These are phyloP conservation scores for Trissolcus japonicus DNA, from an alignment of 2,888 invertebrate genomes.

Conservation along the genomic window DNA sequence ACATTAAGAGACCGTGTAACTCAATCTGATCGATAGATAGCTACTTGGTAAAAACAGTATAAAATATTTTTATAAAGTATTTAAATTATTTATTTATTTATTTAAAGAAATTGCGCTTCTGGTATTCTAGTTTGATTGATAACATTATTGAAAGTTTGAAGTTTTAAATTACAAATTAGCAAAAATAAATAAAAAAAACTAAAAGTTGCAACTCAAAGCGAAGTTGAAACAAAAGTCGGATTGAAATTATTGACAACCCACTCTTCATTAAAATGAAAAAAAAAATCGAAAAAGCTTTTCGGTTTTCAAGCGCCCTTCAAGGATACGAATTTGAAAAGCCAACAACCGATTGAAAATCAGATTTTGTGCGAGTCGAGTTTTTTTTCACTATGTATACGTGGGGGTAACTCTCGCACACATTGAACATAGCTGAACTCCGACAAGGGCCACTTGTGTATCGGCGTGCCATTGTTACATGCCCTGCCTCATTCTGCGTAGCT, in stretches of 20 bases:
- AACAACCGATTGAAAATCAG: constrained; percentile 35
- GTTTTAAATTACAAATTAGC: too few species aligned
- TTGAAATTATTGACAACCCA: neutral
- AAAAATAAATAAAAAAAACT: too few species aligned
- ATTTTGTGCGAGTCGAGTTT: constrained; percentile 33
- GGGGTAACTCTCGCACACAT: constrained; percentile 40
- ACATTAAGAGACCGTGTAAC: constrained; percentile 26
- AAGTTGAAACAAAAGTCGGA: too few species aligned
- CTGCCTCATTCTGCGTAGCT: constrained; percentile 58
- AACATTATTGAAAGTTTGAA: too few species aligned
- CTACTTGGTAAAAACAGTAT: too few species aligned
- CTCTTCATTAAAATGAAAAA: neutral
- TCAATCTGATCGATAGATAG: constrained; percentile 24
- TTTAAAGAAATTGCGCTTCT: too few species aligned
- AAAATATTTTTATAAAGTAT: too few species aligned
- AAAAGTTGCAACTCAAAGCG: too few species aligned
- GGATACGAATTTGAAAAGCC: constrained; percentile 27
- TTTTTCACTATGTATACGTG: constrained; percentile 31
- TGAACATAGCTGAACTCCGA: constrained; percentile 40
- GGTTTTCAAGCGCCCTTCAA: constrained; percentile 14
- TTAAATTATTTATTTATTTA: too few species aligned
- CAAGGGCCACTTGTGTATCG: constrained; percentile 55
- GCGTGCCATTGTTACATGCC: constrained; percentile 52
- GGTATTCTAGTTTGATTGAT: too few species aligned
- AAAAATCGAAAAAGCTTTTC: constrained; percentile 6